Base-by-base conservation (phyloP, 2,113 vertebrate genomes). In the Benitochromis conjunctus region DNA sequence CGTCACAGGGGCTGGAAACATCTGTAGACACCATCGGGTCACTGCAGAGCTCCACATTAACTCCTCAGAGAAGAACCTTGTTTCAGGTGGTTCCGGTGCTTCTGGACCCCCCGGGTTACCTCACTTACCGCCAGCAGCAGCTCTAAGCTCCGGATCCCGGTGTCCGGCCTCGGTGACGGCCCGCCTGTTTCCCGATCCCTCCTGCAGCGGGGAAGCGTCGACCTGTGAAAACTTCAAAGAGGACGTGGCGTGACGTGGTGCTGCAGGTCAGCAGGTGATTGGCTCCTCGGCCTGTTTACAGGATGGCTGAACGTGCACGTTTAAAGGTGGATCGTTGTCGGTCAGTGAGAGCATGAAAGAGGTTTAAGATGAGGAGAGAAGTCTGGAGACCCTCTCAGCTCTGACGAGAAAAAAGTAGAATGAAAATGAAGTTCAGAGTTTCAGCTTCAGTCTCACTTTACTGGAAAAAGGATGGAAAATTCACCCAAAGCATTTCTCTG, bases 201-300 rank as follows among this genome's bases (percentile, higher is more conserved):
- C 71, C 53, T 62, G 78, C 13, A 46, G 82, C 58, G 13, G 66
- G 16, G 16, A 31, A 74, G 24, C 9, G 9, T 74, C 2, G 69
- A 48, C 19, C 60, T 9, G 26, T n/a, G 71, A n/a, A 29, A 62
- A 34, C 56, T 31, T 18, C 48, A 38, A 2, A 64, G 48, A 54
- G 82, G 16, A 83, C 69, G 51, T n/a, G 51, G 43, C 6, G 83
- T 85, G 78, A 86, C 79, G 91, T 74, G 53, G 57, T 1, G 74
- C 55, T 5, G 84, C 84, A 80, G 88, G 86, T 85, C 88, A 85
- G 88, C 91, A 90, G 79, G 84, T 90, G 91, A 92, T 88, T 88
- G 88, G 91, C 86, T 90, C 57, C 69, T 81, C 86, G 78, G 79
- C 31, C 84, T 84, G 60, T 88, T 48, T 74, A 19, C 24, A 29